Evolutionary conservation across 2,797 vertebrate species (phyloP).

Genomic region (Takifugu ocellatus): DNA sequence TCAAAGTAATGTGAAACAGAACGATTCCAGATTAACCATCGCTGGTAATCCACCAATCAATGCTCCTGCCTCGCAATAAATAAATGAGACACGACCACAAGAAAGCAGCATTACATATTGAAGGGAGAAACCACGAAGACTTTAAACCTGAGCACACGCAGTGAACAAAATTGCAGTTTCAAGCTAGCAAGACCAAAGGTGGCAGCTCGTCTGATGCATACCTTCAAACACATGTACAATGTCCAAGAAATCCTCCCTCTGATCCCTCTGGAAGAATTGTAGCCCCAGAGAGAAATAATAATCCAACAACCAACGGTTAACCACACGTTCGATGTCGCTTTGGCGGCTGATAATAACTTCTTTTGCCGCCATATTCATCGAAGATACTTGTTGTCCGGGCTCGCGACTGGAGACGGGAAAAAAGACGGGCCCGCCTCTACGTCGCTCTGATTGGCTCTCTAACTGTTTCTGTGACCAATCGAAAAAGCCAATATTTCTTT

Average conservation of each 20-base stretch:
- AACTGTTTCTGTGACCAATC: neutral
- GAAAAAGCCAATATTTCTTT: neutral
- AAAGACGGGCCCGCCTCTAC: no score
- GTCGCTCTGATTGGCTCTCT: neutral
- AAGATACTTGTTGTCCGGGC: neutral
- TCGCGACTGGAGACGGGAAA: neutral
- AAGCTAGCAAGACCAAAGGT: no score
- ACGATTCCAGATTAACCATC: no score
- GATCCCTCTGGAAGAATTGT: slow-evolving; percentile 48
- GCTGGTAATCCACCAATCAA: no score
- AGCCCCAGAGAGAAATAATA: slow-evolving; percentile 56
- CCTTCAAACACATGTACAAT: slow-evolving; percentile 55
- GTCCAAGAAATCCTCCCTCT: slow-evolving; percentile 48
- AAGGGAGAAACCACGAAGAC: no score
- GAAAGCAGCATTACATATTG: no score
- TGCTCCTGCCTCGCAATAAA: no score
- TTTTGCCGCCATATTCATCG: slow-evolving; percentile 48
- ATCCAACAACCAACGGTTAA: slow-evolving; percentile 72
- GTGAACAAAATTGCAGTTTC: no score
- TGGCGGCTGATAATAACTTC: rapidly evolving
- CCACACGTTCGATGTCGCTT: slow-evolving; percentile 24
- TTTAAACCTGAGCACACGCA: no score
- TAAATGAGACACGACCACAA: no score
- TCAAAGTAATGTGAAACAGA: no score
- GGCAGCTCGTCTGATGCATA: slow-evolving; percentile 37